Evolutionary conservation across 1,140 invertebrate genomes (phyloP), one percentile per base, ranked within the genome.

Genomic region (Stegodyphus mimosarum): DNA sequence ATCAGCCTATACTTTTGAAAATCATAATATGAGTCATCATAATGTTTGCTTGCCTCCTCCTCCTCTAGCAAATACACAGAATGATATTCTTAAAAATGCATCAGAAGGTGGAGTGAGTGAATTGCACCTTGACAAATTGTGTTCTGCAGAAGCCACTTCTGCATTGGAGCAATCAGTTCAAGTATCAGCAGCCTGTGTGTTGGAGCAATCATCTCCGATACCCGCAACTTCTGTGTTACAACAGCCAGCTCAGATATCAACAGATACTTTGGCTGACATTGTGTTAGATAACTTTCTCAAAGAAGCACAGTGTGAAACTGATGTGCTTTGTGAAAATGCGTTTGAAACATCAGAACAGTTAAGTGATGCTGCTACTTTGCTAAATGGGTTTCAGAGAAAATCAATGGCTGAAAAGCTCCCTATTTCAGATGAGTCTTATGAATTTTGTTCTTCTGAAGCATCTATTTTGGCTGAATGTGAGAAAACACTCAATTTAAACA

Each of bases 191-290:
- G 33, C 3, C 1, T 33, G 1, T 33, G 33, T 33, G 33, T 33
- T 33, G 33, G 33, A 33, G 3, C 33, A 33, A 33, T 33, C 33
- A 33, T 33, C 33, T 33, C 33, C 1, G 33, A 33, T 33, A 33
- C 33, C 33, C 3, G 33, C 33, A 33, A 33, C 33, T 33, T 33
- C 33, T 33, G 33, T 33, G 3, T 33, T 33, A 33, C 1, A 33
- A 33, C 33, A 33, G 33, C 33, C 33, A 33, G 33, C 33, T 33
- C 33, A 33, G 33, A 33, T 33, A 60, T 60, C 71, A 7, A 69
- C 75, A 74, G 72, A 83, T 69, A 18, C 71, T 18, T 18, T 83
- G 6, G 63, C n/a, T 18, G 81, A 75, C 48, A 67, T 83, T 6
- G 49, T 75, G 63, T 75, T 83, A 18, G 52, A 55, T 17, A 66